These are phyloP conservation scores for Ichneumon xanthorius DNA, from an alignment of 2,888 invertebrate genomes.

Conservation along the genomic window DNA sequence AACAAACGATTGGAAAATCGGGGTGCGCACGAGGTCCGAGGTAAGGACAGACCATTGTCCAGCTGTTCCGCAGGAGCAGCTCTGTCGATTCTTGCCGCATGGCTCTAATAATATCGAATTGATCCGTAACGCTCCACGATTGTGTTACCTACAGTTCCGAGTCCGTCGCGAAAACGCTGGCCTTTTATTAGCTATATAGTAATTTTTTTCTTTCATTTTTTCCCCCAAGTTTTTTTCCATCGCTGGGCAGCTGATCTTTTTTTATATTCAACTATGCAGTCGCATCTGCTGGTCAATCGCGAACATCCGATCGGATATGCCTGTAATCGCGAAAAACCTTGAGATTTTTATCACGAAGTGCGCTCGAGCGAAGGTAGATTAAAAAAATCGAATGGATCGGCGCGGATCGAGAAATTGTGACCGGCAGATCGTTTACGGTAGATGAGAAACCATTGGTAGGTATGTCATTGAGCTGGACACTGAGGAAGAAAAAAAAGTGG, in stretches of 20 bases:
- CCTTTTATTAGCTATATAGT: slow-evolving; percentile 75
- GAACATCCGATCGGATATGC: slow-evolving; percentile 38
- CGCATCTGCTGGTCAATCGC: slow-evolving; percentile 70
- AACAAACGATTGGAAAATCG: slow-evolving; percentile 51
- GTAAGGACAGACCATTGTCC: slow-evolving; percentile 76
- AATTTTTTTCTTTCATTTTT: slow-evolving; percentile 66
- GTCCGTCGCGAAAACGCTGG: slow-evolving; percentile 72
- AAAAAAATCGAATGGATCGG: slow-evolving; percentile 5
- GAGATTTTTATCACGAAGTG: slow-evolving; percentile 57
- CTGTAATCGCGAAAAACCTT: slow-evolving; percentile 16
- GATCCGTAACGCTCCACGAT: slow-evolving; percentile 81
- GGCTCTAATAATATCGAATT: slow-evolving; percentile 79
- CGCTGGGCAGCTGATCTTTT: slow-evolving; percentile 61
- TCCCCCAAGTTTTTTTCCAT: slow-evolving; percentile 22
- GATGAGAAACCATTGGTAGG: slow-evolving; percentile 42
- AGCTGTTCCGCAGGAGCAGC: slow-evolving; percentile 78
- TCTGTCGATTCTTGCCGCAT: slow-evolving; percentile 54
- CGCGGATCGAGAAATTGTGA: slow-evolving; percentile 20
- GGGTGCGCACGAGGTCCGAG: slow-evolving; percentile 52
- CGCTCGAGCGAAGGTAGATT: not conserved
- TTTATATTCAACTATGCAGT: slow-evolving; percentile 24
- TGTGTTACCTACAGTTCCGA: slow-evolving; percentile 75
- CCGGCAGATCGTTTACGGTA: slow-evolving; percentile 35
- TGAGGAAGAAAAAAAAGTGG: slow-evolving; percentile 19
- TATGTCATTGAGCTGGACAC: slow-evolving; percentile 36